Evolutionary conservation across 2,888 invertebrate genomes (phyloP), one percentile per base, ranked within the genome.

Genomic region (Clanis bilineata): DNA sequence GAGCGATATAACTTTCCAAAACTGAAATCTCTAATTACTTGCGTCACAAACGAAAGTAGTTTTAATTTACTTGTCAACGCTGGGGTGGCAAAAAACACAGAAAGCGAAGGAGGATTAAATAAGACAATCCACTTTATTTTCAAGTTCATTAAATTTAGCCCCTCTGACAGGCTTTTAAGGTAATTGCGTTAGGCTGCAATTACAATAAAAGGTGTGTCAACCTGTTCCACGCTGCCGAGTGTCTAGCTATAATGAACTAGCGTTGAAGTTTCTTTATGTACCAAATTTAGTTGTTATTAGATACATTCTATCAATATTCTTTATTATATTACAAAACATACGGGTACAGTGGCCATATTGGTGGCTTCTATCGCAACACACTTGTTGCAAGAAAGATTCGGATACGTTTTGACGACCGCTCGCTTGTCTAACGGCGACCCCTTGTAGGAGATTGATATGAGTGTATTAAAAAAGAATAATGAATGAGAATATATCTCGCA

Each of bases 111-210:
- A 70, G 77, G 79, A 83, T 86, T 84, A 84, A 83, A 83, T 80
- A 78, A 83, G 80, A 83, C 80, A 81, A 85, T 86, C 86, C 79
- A 82, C 80, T 86, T 85, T 82, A 85, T 84, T 86, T 87, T 84
- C 80, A 82, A 84, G 77, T 89, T 88, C 85, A 87, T 90, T 89
- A 88, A 86, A 87, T 88, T 87, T 82, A 82, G 80, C 82, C 79
- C 74, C 77, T 77, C 80, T 85, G 90, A 89, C 90, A 90, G 85
- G 89, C 90, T 91, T 90, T 90, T 90, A 90, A 81, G 79, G 82
- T 88, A 89, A 91, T 90, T 86, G 85, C 77, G 79, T 90, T 84
- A 84, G 78, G 82, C 81, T 79, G 82, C 80, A 86, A 86, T 87
- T 86, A 88, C 83, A 85, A 77, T 77, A 77, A 66, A 57, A 70